Evolutionary conservation across 2,888 invertebrate genomes (phyloP), one percentile per base, ranked within the genome.

Genomic region (Camponotus fellah): DNA sequence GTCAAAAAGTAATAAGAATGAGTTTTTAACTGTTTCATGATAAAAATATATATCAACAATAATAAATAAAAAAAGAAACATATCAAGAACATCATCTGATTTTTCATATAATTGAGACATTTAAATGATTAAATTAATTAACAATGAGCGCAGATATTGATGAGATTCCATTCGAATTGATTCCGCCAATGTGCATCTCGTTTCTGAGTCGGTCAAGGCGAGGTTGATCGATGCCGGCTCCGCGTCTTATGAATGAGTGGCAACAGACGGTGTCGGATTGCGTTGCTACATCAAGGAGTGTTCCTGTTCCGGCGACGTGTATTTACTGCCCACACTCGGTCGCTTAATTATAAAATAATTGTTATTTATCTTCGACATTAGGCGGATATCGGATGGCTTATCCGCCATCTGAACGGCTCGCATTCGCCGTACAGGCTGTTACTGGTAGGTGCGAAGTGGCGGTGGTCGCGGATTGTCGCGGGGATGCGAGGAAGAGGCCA

Each of bases 281-380:
- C 92, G 85, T 89, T 83, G 71, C 84, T 69, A 69, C 75, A 72
- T 53, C 32, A 58, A 34, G 17, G 21, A n/a, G 58, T 34, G 76
- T 79, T 79, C n/a, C 56, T 68, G 40, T 68, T 77, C 71, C 43
- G 43, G 58, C 21, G 76, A 65, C 86, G 87, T 84, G 84, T 89
- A 89, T 93, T 93, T 92, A 93, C 91, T 88, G 86, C 86, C 85
- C 85, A 74, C 79, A 86, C 86, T 86, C 83, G 88, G 83, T 82
- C 90, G 86, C 89, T 93, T 92, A 93, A 93, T 94, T 93, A 92
- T 92, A 91, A 92, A 94, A 93, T 94, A 93, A 93, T 94, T 94
- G 92, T 92, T 93, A 92, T 93, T 93, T 92, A 93, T 92, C 91
- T 90, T 88, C 77, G 84, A 80, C 90, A 92, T 91, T 92, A 88